Evolutionary conservation across 23 tunicate genomes (phyloP), one percentile per base, ranked within the genome.

Genomic region (Diplosoma virens): DNA sequence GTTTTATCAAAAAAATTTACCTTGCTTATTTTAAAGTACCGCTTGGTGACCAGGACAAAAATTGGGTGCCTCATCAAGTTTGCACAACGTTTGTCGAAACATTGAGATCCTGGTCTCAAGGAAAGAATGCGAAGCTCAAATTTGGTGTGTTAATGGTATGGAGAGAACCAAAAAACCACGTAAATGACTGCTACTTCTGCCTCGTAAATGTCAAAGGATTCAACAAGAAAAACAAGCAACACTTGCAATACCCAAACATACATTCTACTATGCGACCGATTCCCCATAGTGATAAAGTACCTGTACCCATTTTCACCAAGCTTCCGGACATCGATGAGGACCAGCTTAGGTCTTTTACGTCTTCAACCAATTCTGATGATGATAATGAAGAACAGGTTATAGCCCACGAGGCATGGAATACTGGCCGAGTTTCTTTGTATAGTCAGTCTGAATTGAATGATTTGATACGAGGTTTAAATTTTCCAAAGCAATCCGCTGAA

Each of bases 401-500:
- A 65, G 71, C 71, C 3, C 35, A 65, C 11, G 35, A 65, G 71
- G 71, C 71, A 65, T 65, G 71, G 71, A 22, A 25, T 65, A 36
- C 37, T 65, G 34, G 29, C 29, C 23, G 71, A 65, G 36, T 65
- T 65, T 65, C 71, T 65, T 36, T 65, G 71, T 65, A 65, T 24
- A 65, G 71, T 26, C 75, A 68, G 54, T 37, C 75, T 9, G 75
- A 68, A 68, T 68, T 68, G 54, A 68, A 68, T 14, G 23, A 68
- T 68, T 26, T 68, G 53, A 68, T 68, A 23, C 75, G 75, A 68
- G 75, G 37, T 68, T 68, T 68, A 68, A 68, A 68, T 68, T 68
- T 68, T 53, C 75, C 54, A 9, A 68, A n/a, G n/a, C n/a, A n/a
- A n/a, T n/a, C n/a, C n/a, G n/a, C n/a, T n/a, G n/a, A n/a, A 68